These are phyloP conservation scores for Bicyclus anynana DNA, from an alignment of 1,140 invertebrate species.

Conservation along the genomic window DNA sequence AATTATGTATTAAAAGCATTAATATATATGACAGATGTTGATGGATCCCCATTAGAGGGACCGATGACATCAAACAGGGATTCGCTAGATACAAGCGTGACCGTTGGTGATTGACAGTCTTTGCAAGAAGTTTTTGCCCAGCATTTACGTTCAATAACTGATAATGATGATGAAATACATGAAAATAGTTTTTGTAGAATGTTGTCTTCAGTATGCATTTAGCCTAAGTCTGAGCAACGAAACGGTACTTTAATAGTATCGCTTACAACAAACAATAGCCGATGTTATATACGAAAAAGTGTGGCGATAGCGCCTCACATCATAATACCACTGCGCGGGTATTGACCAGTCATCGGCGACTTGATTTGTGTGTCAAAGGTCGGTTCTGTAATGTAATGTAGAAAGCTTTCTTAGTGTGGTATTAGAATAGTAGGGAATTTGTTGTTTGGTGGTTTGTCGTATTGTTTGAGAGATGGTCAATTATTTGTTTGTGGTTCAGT, in stretches of 20 bases:
- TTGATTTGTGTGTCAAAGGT: conserved; percentile 52
- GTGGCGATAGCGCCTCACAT: conserved; percentile 43
- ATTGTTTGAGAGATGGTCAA: conserved; percentile 11
- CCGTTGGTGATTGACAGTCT: too few relatives aligned
- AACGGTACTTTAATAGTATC: conserved; percentile 32
- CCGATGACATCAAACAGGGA: too few relatives aligned
- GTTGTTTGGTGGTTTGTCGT: conserved; percentile 28
- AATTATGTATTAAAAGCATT: too few relatives aligned
- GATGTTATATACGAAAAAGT: conserved; percentile 51
- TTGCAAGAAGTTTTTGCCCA: too few relatives aligned
- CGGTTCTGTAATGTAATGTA: conserved; percentile 28
- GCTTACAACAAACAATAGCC: conserved; percentile 57
- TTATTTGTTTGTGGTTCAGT: background rate
- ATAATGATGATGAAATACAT: too few relatives aligned
- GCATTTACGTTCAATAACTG: too few relatives aligned
- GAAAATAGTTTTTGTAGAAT: too few relatives aligned
- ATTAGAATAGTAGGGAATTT: conserved; percentile 40
- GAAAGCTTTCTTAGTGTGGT: conserved; percentile 51
- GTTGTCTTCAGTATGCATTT: conserved; percentile 10
- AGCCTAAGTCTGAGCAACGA: conserved; percentile 22
- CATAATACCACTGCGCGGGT: conserved; percentile 41
- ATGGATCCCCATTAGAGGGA: too few relatives aligned
- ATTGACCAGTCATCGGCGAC: conserved; percentile 52
- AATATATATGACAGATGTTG: too few relatives aligned
- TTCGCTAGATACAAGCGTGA: too few relatives aligned